Base-by-base conservation (phyloP, 2,113 vertebrate genomes). In the Lethenteron camtschaticum region DNA sequence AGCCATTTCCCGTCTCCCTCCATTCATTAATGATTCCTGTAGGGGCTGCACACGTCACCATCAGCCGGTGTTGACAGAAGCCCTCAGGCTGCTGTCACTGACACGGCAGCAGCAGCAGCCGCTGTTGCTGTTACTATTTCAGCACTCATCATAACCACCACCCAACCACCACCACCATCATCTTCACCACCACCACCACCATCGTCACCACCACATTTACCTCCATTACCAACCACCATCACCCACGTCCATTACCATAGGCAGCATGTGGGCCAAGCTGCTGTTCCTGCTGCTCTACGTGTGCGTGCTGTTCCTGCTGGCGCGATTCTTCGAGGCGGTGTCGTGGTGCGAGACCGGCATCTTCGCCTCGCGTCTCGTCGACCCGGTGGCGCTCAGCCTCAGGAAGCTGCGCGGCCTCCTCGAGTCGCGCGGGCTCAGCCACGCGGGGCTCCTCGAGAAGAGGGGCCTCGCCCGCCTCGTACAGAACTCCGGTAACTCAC, bases 271-370 rank as follows among this genome's bases (percentile, higher is more conserved):
- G 92, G 78, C 91, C 73, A 92, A 91, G 78, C 82, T 96, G 1
- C 87, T 87, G 72, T 94, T 95, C 74, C 66, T 96, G 80, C 85
- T 95, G 8, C 79, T 96, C 11, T 96, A 96, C 76, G 88, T 96
- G 76, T 75, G 87, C 74, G 77, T 90, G 72, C 76, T 96, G 7
- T 96, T 96, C 73, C 82, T 86, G 59, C 78, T 96, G 77, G 88
- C 90, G 55, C 76, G 92, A 69, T 82, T 96, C 71, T 90, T 96
- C 60, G 92, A 96, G 77, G 88, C 90, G 69, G 81, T 90, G 18
- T 86, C 88, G 57, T 96, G 92, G 92, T 96, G 90, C 70, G 90
- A 95, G 78, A 90, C 87, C 1, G 92, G 90, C 8, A 82, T 88
- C 75, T 84, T 96, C 55, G 87, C 89, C 72, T 89, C 85, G 10